These are phyloP conservation scores for Linnaemya vulpina DNA, from an alignment of 2,888 invertebrate genomes.

Conservation along the genomic window DNA sequence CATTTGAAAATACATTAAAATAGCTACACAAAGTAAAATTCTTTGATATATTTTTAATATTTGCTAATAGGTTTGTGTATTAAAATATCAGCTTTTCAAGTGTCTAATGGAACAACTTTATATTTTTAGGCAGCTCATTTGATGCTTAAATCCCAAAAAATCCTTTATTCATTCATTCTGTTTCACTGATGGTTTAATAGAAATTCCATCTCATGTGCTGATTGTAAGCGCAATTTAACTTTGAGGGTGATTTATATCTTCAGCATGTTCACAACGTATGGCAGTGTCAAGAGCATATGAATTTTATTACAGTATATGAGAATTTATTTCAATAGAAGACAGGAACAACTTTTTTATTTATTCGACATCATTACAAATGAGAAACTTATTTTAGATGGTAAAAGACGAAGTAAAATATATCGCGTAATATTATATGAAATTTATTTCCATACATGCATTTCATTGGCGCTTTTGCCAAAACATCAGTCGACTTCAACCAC, in stretches of 20 bases:
- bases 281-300: neutral
- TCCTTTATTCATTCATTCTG: constrained; percentile 2
- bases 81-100: constrained; percentile 4
- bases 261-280: neutral
- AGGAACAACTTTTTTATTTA: too few species aligned
- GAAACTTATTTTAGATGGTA: too few species aligned
- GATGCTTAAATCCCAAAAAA: neutral
- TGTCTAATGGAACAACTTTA: constrained; percentile 8
- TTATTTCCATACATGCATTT: too few species aligned
- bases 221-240: neutral
- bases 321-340: too few species aligned
- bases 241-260: neutral
- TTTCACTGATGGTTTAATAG: constrained; percentile 7
- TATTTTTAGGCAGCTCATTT: constrained; percentile 3
- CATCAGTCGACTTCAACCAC: too few species aligned
- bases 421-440: too few species aligned
- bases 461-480: too few species aligned
- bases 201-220: constrained; percentile 1
- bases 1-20: constrained; percentile 32
- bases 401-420: too few species aligned
- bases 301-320: neutral
- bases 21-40: neutral
- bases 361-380: too few species aligned
- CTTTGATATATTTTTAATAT: neutral
- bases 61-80: constrained; percentile 18